Base-by-base conservation (phyloP, 2,113 vertebrate species). In the Rhineura floridana region DNA sequence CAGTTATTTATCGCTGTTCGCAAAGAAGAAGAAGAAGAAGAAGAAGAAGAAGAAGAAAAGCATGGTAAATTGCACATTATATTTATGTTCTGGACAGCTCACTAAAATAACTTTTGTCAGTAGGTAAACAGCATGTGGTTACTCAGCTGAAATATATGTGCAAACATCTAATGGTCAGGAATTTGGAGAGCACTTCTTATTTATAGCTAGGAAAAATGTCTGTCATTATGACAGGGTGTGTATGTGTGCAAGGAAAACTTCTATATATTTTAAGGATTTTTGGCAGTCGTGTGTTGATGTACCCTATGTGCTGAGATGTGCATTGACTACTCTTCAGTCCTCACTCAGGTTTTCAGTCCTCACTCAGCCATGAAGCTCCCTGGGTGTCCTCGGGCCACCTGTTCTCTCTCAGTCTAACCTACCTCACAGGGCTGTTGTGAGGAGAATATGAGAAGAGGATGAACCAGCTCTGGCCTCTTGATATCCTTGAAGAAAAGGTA, bases 31-130 rank as follows among this genome's bases (percentile, higher is more conserved):
- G 21, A 59, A 5, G 55, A 50, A 0, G 1, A 84, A 2, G 89
- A 91, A 59, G 55, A 21, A 21, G 21, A 59, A 5, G 55, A 50
- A 0, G 1, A 84, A 2, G 89, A 2, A 30, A n/a, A 83, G 7
- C 6, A 25, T 0, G 5, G 77, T 17, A 9, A 75, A n/a, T 15
- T 75, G 5, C 0, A 0, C 92, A 2, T 7, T 70, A 19, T 1
- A 1, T 5, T 88, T 44, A 36, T 0, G 0, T 70, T 87, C 69
- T 77, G 63, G 46, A 85, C 70, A 84, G 21, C 15, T 86, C 50
- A 19, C 0, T 0, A 44, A 48, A 81, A 52, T 28, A 79, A 2
- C 0, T 85, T 86, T 79, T 70, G 1, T 50, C 52, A 73, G 55
- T 17, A 12, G 81, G 33, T 28, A 0, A 85, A 10, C 0, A 0